These are phyloP conservation scores for Meta bourneti DNA, from an alignment of 2,888 invertebrate genomes.

Conservation along the genomic window DNA sequence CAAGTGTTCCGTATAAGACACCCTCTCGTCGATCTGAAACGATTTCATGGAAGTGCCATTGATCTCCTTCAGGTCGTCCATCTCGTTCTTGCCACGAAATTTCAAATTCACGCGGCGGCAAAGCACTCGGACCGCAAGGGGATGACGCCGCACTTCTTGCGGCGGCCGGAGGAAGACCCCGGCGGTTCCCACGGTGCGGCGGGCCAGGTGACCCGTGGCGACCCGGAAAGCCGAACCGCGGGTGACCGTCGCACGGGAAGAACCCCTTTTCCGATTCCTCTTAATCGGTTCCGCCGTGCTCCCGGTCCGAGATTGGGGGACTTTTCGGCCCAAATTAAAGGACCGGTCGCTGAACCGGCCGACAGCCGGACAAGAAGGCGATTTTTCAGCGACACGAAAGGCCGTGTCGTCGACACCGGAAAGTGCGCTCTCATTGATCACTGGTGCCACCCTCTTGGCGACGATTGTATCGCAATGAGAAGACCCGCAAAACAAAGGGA, in stretches of 20 bases:
- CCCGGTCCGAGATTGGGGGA: background rate
- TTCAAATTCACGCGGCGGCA: background rate
- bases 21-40: too few relatives aligned
- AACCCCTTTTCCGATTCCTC: constrained; percentile 40
- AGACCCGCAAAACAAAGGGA: background rate
- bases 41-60: background rate
- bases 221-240: constrained; percentile 68
- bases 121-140: background rate
- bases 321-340: background rate
- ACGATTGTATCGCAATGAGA: background rate
- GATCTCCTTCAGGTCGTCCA: background rate
- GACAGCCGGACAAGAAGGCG: background rate
- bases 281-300: constrained; percentile 34
- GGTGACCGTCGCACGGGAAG: constrained; percentile 74
- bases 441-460: too few relatives aligned
- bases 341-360: constrained; percentile 26
- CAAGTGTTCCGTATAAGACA: too few relatives aligned
- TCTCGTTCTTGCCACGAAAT: background rate
- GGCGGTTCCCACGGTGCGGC: constrained; percentile 49
- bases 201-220: constrained; percentile 69
- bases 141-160: background rate
- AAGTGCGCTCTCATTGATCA: background rate
- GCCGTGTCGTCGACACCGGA: background rate
- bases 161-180: constrained; percentile 16
- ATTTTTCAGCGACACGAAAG: background rate